Percentiles rank a stretch among this genome's conserved stretches.
Conservation (phyloP, 2,113 vertebrate genomes). For the Eudyptes chrysolophus region DNA sequence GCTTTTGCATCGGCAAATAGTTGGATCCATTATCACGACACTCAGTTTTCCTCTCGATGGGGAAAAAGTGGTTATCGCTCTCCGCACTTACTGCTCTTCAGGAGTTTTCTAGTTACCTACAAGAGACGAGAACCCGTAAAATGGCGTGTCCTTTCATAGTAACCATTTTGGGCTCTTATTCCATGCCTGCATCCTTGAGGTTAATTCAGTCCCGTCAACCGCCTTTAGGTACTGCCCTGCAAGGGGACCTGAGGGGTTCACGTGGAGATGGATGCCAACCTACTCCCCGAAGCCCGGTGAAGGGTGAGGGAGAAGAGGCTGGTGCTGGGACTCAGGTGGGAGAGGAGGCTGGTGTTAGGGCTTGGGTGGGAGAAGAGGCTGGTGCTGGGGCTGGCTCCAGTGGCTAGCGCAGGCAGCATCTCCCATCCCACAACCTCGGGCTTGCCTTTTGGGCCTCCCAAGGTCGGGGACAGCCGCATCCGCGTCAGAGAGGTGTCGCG, state of each 20-base stretch:
- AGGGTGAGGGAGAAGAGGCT: neutral
- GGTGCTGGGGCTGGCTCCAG: neutral
- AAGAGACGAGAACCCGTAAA: neutral
- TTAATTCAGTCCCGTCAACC: neutral
- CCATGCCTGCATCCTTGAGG: neutral
- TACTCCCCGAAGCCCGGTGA: neutral
- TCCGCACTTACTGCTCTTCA: neutral
- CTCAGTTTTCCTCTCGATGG: neutral
- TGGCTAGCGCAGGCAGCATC: accelerated
- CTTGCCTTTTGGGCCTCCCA: neutral
- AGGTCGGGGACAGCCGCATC: neutral
- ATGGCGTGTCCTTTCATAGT: neutral
- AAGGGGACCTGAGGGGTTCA: neutral
- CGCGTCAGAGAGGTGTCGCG: accelerated
- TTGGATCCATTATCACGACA: neutral
- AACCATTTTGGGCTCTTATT: neutral
- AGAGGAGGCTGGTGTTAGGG: neutral
- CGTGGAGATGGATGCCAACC: neutral
- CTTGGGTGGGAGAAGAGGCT: neutral
- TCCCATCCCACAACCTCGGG: neutral
- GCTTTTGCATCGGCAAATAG: neutral
- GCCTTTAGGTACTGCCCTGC: neutral
- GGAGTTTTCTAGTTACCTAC: neutral
- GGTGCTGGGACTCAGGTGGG: too few relatives aligned
- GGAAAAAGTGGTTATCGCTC: neutral